A percentile compares a stretch with the other conserved stretches of the same genome.
phyloP scores from a whole-genome alignment of 2,797 vertebrate species.

The Propithecus perrieri region DNA sequence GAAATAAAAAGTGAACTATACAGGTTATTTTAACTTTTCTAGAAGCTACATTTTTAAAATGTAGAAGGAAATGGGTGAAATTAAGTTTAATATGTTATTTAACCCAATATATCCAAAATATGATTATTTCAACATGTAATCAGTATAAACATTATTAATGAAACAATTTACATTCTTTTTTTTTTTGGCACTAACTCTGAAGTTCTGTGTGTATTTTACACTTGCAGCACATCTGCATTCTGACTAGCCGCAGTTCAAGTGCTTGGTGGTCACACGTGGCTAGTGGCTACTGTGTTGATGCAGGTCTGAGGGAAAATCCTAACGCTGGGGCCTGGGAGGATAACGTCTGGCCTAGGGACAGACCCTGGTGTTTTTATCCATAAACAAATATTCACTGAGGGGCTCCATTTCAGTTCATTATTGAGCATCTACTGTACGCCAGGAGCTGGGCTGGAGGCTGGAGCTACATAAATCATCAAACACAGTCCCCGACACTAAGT shows the following conservation, averaged over 20 bases:
- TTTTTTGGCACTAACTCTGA: neutral
- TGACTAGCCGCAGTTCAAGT: neutral
- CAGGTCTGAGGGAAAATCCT: neutral
- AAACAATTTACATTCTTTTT: neutral
- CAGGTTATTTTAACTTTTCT: neutral
- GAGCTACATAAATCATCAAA: neutral
- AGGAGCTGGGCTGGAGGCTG: neutral
- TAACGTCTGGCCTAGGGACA: neutral
- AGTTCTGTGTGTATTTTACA: neutral
- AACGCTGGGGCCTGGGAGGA: neutral
- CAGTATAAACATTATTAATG: neutral
- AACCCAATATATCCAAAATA: neutral
- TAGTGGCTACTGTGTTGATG: neutral
- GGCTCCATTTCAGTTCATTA: neutral
- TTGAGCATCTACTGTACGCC: neutral
- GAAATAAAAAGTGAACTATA: neutral
- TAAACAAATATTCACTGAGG: neutral
- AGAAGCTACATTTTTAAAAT: neutral
- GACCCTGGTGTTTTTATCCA: neutral
- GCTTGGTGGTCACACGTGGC: neutral
- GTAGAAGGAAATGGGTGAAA: neutral
- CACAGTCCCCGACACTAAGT: neutral
- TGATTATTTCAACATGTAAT: neutral
- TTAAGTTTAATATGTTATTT: constrained; percentile 45
- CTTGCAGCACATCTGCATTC: neutral